phyloP scores from a whole-genome alignment of 2,888 invertebrate genomes.

The Luperina nickerlii region DNA sequence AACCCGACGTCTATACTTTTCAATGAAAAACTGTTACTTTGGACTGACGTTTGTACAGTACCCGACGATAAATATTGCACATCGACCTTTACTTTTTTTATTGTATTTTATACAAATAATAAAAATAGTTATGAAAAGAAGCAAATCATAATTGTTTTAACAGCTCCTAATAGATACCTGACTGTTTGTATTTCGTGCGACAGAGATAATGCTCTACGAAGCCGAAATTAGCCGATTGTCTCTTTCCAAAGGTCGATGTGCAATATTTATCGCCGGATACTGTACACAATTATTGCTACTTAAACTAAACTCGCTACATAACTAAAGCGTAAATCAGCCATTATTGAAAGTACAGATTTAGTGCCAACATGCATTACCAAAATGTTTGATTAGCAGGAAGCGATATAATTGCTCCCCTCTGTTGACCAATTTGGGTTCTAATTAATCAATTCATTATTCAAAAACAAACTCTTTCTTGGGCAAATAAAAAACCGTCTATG shows the following conservation, averaged over 20 bases:
- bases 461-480: conserved; percentile 63
- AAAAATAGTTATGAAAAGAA: no score
- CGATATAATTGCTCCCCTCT: conserved; percentile 46
- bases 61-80: no score
- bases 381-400: conserved; percentile 23
- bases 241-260: no score
- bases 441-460: conserved; percentile 53
- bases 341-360: not conserved
- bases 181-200: no score
- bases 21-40: not conserved
- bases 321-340: not conserved
- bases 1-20: not conserved
- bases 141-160: no score
- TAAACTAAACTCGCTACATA: not conserved
- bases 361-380: not conserved
- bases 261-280: no score
- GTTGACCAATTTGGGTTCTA: conserved; percentile 56
- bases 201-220: no score
- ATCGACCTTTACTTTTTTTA: no score
- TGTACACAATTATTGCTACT: not conserved
- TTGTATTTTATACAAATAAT: no score
- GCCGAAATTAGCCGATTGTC: no score
- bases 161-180: no score
- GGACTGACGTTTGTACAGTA: not conserved
- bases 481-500: conserved; percentile 61